Percentiles rank a stretch among this genome's conserved stretches.
phyloP scores from a whole-genome alignment of 2,797 vertebrate species.

The Pipistrellus pipistrellus region DNA sequence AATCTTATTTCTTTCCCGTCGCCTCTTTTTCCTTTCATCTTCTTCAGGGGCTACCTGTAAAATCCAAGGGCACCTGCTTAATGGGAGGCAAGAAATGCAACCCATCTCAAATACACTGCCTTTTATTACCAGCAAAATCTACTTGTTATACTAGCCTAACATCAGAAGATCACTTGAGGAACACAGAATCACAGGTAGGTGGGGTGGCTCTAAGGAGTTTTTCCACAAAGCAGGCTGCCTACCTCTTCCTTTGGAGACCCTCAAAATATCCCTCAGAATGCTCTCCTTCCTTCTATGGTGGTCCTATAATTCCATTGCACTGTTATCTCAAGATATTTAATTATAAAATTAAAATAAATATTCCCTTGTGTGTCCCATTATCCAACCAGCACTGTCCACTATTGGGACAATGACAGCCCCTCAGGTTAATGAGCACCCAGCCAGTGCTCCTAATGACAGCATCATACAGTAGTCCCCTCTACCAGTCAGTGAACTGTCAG shows the following conservation, averaged over 20 bases:
- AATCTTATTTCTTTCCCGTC: conserved; percentile 97
- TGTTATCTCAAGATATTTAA: neutral
- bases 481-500: neutral
- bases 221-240: neutral
- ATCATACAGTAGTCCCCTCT: neutral
- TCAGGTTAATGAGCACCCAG: neutral
- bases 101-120: neutral
- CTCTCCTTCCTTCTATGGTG: neutral
- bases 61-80: conserved; percentile 58
- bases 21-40: conserved; percentile 93
- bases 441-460: neutral
- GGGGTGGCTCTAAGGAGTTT: neutral
- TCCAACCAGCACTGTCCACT: neutral
- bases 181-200: neutral
- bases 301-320: neutral
- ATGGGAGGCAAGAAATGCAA: neutral
- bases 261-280: neutral
- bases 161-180: neutral
- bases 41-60: conserved; percentile 91
- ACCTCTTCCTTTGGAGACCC: neutral
- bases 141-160: neutral
- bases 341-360: neutral
- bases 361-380: too few relatives aligned
- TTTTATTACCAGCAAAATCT: neutral
- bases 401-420: neutral